These are phyloP conservation scores for Mus musculus DNA, from an alignment of 2,113 vertebrate genomes.

Conservation along the genomic window DNA sequence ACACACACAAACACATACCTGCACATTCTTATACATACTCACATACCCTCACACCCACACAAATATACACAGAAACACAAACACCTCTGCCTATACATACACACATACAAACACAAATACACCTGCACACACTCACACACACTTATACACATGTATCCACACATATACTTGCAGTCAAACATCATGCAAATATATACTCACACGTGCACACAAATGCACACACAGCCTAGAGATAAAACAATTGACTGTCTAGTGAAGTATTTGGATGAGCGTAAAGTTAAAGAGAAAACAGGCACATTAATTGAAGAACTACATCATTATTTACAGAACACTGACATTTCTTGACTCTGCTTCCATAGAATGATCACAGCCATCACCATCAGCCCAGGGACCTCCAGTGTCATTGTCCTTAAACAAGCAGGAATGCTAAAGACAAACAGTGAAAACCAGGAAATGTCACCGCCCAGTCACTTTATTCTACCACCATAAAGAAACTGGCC, in stretches of 20 bases:
- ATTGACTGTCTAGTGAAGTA: neutral
- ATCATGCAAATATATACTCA: neutral
- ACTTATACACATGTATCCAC: neutral
- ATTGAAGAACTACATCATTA: neutral
- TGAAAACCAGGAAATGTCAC: neutral
- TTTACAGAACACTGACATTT: neutral
- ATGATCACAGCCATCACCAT: too few species aligned
- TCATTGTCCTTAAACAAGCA: neutral
- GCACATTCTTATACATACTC: too few species aligned
- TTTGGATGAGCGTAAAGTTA: neutral
- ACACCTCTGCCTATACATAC: neutral
- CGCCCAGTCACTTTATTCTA: accelerated
- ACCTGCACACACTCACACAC: neutral
- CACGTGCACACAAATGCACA: neutral
- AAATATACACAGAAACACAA: too few species aligned
- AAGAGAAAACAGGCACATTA: neutral
- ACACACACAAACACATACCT: neutral
- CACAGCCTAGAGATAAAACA: accelerated
- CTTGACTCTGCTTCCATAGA: neutral
- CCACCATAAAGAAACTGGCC: neutral
- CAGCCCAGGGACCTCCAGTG: too few species aligned
- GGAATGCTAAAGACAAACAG: neutral
- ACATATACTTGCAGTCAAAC: too few species aligned
- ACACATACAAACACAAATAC: neutral
- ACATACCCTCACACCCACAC: too few species aligned